Percentiles rank a stretch among this genome's conserved stretches.
phyloP scores from a whole-genome alignment of 2,797 vertebrate species.

The Onychomys torridus region DNA sequence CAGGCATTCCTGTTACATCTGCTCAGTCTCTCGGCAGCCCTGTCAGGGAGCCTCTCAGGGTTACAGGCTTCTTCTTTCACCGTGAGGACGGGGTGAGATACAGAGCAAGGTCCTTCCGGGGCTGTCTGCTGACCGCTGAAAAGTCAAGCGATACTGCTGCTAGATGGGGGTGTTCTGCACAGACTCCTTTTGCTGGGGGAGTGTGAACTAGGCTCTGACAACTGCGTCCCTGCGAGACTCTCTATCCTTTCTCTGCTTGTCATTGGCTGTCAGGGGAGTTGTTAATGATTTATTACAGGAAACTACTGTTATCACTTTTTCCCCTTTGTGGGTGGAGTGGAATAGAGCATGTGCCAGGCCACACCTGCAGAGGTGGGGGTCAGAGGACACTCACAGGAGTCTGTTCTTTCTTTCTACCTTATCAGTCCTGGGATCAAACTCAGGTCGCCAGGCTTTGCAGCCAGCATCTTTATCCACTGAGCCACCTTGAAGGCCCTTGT shows the following conservation, averaged over 20 bases:
- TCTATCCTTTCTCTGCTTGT: background rate
- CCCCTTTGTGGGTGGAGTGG: background rate
- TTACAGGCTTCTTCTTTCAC: conserved; percentile 20
- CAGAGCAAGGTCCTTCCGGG: background rate
- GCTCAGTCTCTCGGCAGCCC: conserved; percentile 76
- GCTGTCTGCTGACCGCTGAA: background rate
- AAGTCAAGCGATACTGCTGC: background rate
- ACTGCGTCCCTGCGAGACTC: background rate
- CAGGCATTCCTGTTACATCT: conserved; percentile 74
- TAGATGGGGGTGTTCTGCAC: background rate
- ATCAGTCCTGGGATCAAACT: background rate
- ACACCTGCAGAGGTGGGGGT: background rate
- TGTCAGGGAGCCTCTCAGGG: conserved; percentile 57
- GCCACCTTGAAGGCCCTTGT: background rate
- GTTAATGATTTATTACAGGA: background rate
- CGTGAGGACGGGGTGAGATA: background rate
- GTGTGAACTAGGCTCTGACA: background rate
- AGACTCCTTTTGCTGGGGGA: too few species aligned
- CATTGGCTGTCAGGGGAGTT: background rate
- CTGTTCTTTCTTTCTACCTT: too few species aligned
- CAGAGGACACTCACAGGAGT: background rate
- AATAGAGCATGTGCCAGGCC: background rate
- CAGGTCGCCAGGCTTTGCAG: background rate
- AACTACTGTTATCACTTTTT: background rate
- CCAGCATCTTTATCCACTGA: background rate